These are phyloP conservation scores for Acanthopleura granulata DNA, from an alignment of 2,888 invertebrate genomes.

Conservation along the genomic window DNA sequence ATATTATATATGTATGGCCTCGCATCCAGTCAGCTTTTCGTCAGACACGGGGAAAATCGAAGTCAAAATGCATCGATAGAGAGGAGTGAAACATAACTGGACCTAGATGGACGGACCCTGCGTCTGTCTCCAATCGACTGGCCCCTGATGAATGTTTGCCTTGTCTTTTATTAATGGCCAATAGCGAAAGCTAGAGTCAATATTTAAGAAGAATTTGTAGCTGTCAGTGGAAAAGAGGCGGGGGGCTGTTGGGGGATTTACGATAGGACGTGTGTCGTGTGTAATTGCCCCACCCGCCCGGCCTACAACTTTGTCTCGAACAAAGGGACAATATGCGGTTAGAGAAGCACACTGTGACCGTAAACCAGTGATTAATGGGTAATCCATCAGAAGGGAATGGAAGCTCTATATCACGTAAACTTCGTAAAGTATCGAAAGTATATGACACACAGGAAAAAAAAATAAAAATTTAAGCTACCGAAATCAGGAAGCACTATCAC, in stretches of 20 bases:
- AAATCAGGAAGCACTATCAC: too few relatives aligned
- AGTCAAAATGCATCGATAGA: neutral
- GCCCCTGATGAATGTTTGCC: slow-evolving; percentile 2
- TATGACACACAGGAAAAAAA: too few relatives aligned
- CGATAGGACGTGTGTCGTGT: too few relatives aligned
- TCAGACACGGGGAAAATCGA: neutral
- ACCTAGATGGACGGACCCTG: neutral
- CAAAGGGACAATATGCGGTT: too few relatives aligned
- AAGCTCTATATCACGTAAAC: too few relatives aligned
- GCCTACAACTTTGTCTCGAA: too few relatives aligned
- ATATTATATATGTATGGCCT: slow-evolving; percentile 5
- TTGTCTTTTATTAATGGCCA: slow-evolving; percentile 9
- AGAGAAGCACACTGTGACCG: too few relatives aligned
- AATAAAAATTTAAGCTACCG: too few relatives aligned
- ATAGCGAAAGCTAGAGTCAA: neutral
- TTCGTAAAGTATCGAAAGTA: too few relatives aligned
- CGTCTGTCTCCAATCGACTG: neutral
- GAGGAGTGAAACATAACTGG: neutral
- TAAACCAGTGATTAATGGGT: too few relatives aligned
- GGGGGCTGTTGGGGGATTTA: neutral
- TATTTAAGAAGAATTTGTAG: slow-evolving; percentile 10
- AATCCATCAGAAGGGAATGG: too few relatives aligned
- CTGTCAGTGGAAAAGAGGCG: neutral
- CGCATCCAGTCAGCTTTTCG: neutral
- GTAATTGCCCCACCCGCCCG: too few relatives aligned